Evolutionary conservation across 2,113 vertebrate genomes (phyloP).

Genomic region (Rhegmatorhina hoffmannsi): DNA sequence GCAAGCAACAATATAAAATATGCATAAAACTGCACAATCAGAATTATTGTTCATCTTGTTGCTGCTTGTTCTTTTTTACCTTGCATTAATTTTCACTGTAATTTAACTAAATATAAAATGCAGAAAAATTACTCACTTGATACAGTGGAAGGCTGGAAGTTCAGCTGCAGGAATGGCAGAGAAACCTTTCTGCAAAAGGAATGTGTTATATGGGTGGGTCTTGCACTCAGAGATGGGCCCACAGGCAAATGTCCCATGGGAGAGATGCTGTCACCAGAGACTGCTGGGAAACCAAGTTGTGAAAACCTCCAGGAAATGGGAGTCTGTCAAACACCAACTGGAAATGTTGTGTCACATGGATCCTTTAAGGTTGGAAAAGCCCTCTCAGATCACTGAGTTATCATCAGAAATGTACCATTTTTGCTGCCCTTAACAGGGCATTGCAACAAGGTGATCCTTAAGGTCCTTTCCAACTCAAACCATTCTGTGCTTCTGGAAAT

Average conservation of each 20-base stretch:
- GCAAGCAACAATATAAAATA: not conserved
- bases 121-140: not conserved
- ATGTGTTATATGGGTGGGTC: fast-evolving
- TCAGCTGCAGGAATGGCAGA: not conserved
- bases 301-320: not conserved
- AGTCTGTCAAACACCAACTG: not conserved
- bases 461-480: not conserved
- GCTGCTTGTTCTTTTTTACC: not conserved
- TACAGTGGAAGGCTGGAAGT: not conserved
- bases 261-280: not conserved
- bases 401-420: not conserved
- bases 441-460: not conserved
- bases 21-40: not conserved
- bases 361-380: not conserved
- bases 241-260: not conserved
- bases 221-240: not conserved
- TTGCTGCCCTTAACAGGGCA: not conserved
- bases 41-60: not conserved
- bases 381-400: not conserved
- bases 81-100: not conserved
- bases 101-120: not conserved
- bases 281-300: not conserved
- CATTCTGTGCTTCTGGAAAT: not conserved
- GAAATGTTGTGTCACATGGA: not conserved
- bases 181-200: not conserved